These are phyloP conservation scores for Sebastes aleutianus DNA, from an alignment of 2,797 vertebrate species.

Conservation along the genomic window DNA sequence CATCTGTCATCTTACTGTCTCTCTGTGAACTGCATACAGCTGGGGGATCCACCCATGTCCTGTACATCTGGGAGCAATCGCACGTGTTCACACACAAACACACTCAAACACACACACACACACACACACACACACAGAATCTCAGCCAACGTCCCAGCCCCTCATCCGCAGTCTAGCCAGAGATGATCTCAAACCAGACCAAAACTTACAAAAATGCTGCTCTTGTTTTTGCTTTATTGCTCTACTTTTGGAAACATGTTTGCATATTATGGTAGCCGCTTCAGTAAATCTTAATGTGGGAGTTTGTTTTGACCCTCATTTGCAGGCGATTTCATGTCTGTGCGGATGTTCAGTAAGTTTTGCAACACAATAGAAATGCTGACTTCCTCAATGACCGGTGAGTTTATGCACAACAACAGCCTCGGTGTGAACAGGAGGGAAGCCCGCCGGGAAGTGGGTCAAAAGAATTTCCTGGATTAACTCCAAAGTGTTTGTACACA, in stretches of 20 bases:
- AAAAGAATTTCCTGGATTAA: constrained; percentile 66
- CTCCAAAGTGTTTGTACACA: constrained; percentile 54
- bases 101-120: constrained; percentile 6
- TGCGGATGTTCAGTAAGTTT: constrained; percentile 19
- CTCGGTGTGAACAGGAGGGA: constrained; percentile 49
- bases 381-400: constrained; percentile 28
- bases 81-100: constrained; percentile 54
- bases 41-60: constrained; percentile 81
- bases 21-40: constrained; percentile 72
- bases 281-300: constrained; percentile 16
- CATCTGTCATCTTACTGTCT: constrained; percentile 69
- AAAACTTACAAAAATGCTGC: constrained; percentile 46
- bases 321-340: constrained; percentile 16
- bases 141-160: constrained; percentile 45
- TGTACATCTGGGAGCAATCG: constrained; percentile 83
- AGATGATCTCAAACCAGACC: constrained; percentile 67
- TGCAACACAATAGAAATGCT: constrained; percentile 49
- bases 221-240: constrained; percentile 46
- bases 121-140: constrained; percentile 20
- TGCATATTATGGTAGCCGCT: neutral
- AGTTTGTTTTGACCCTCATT: constrained; percentile 19
- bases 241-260: constrained; percentile 50
- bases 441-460: constrained; percentile 68
- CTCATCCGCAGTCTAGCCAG: constrained; percentile 57
- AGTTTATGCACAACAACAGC: constrained; percentile 54